phyloP scores from a whole-genome alignment of 2,113 vertebrate species.

The Pampusana beccarii region DNA sequence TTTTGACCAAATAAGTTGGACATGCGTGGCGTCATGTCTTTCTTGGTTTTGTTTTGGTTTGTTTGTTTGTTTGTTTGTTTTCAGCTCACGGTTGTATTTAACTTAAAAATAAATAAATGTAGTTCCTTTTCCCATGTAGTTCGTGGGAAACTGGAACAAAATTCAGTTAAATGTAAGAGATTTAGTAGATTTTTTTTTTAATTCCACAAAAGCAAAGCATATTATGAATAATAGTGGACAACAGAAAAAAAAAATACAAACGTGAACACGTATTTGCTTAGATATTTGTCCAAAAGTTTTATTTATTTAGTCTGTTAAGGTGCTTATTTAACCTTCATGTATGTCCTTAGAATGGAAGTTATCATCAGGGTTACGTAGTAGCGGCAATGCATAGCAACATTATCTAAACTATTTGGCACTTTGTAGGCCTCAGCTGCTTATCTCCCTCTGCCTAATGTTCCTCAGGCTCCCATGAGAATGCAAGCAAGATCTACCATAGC shows the following conservation, averaged over 20 bases:
- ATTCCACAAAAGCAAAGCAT: not conserved
- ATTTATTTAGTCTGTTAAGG: not conserved
- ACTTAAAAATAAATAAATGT: not conserved
- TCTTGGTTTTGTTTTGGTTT: not conserved
- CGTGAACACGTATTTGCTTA: not conserved
- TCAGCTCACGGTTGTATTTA: not conserved
- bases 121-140: not conserved
- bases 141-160: not conserved
- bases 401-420: slow-evolving; percentile 57
- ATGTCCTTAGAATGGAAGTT: not conserved
- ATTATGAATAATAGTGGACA: not conserved
- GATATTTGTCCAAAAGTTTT: not conserved
- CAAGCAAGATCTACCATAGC: not conserved
- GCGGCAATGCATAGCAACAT: not conserved
- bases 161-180: not conserved
- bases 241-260: not conserved
- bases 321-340: slow-evolving; percentile 21
- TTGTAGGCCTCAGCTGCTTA: slow-evolving; percentile 20
- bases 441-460: not conserved
- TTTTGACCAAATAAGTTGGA: not conserved
- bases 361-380: not conserved
- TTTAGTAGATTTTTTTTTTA: not conserved
- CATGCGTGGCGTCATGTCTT: not conserved
- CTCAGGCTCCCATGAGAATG: not conserved
- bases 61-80: not conserved